Evolutionary conservation across 2,113 vertebrate genomes (phyloP).

Genomic region (Anoura caudifer): DNA sequence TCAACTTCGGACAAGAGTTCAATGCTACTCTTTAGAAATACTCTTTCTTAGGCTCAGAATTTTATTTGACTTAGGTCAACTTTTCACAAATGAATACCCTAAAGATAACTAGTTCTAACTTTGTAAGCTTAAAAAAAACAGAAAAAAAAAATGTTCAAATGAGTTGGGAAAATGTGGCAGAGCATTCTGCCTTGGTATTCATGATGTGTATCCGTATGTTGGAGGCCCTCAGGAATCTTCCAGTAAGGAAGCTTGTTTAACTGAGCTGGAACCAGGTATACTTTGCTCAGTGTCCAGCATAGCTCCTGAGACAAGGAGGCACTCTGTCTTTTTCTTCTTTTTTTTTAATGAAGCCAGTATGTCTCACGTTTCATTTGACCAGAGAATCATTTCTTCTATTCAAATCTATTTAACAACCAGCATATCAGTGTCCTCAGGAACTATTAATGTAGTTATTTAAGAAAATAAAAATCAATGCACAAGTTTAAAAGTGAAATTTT

Average conservation of each 20-base stretch:
- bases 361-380: neutral
- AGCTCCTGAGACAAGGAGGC: neutral
- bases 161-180: neutral
- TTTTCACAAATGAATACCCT: neutral
- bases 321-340: neutral
- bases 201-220: too few species aligned
- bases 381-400: neutral
- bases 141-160: neutral
- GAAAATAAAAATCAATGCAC: neutral
- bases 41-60: neutral
- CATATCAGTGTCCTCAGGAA: neutral
- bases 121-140: neutral
- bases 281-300: neutral
- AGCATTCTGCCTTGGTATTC: neutral
- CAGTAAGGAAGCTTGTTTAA: neutral
- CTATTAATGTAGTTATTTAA: neutral
- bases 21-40: neutral
- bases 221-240: neutral
- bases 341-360: neutral
- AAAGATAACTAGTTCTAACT: neutral
- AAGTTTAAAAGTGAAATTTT: slow-evolving; percentile 13
- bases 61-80: neutral
- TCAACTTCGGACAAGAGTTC: neutral
- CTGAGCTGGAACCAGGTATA: neutral
- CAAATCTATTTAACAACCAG: slow-evolving; percentile 3